Base-by-base conservation (phyloP, 2,888 invertebrate genomes). In the Macroteleia sp. region DNA sequence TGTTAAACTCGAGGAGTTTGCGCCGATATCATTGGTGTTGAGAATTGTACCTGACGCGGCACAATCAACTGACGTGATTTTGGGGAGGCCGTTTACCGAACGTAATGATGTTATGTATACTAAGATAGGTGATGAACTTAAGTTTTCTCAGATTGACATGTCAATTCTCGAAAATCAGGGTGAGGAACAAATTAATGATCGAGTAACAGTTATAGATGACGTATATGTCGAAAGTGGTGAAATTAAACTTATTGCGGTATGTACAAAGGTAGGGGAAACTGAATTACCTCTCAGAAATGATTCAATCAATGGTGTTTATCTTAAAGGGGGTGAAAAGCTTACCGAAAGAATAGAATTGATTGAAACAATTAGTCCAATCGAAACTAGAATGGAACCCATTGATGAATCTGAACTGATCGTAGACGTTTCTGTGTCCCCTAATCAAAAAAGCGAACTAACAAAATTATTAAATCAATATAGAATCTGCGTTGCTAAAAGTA, bases 71-170 rank as follows among this genome's bases (percentile, higher is more conserved):
- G 46, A 61, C 20, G 14, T 62, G 4, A 46, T 62, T 19, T 20
- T 62, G 44, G 62, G 62, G 34, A 17, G 22, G 22, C 30, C 61
- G 14, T 61, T 61, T 16, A 61, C 61, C 12, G 61, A 61, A 30
- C 3, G 39, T 2, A 8, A 20, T 2, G 44, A 44, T 61, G 30
- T 61, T 14, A 14, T 25, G 28, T 61, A 61, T 14, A 48, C 34
- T n/a, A 19, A 39, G 12, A 30, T 30, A 3, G 44, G 61, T 17
- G 25, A 22, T 3, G 19, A 44, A 5, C 20, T 44, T 9, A 19
- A 19, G 2, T 44, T 44, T 44, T 5, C 4, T 4, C 9, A 44
- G 19, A 10, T 44, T 5, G 44, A 44, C 25, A 6, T 25, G 25
- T 25, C 25, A 6, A 25, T 25, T 32, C 32, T 32, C 10, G 32